Base-by-base conservation (phyloP, 2,113 vertebrate genomes). In the Scartelaos histophorus region DNA sequence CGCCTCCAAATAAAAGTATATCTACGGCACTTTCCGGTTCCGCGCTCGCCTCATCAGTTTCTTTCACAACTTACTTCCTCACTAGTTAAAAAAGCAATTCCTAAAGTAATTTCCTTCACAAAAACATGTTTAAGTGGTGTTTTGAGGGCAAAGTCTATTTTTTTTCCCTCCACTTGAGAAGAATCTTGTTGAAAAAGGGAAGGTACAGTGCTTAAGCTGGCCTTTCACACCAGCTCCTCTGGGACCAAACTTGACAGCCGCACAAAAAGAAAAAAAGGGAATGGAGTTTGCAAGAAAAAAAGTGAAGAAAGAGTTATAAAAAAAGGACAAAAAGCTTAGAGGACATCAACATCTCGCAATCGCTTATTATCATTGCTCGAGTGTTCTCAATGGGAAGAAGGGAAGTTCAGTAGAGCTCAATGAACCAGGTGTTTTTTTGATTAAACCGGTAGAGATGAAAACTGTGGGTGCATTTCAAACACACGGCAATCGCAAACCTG, bases 1-100 rank as follows among this genome's bases (percentile, higher is more conserved):
- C 72, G 66, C 71, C 65, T 62, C 65, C 83, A 78, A 89, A 89
- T 87, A 90, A 87, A 86, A 87, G 83, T 90, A 89, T 90, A 88
- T 90, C 79, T 86, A n/a, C 19, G 61, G 35, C 16, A 80, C 74
- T 85, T 81, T 82, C 83, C 51, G 72, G 35, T 75, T 61, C 70
- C 66, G 73, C 75, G 12, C 53, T 75, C 70, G 69, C 79, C 73
- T 82, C 81, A 85, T 79, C 78, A 84, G 79, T 89, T 85, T 71
- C 77, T 74, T 78, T 83, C 85, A 88, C 75, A 62, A 84, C 79
- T 82, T 86, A 69, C 84, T 87, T 84, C 68, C 82, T 81, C 75
- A 65, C 67, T 82, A 85, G 81, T 84, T 84, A 85, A 86, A 88
- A 79, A 78, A 81, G 75, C 86, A 82, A 89, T 89, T 91, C 76